Evolutionary conservation across 2,797 vertebrate species (phyloP), one percentile per base, ranked within the genome.

Genomic region (Sarcophilus harrisii): DNA sequence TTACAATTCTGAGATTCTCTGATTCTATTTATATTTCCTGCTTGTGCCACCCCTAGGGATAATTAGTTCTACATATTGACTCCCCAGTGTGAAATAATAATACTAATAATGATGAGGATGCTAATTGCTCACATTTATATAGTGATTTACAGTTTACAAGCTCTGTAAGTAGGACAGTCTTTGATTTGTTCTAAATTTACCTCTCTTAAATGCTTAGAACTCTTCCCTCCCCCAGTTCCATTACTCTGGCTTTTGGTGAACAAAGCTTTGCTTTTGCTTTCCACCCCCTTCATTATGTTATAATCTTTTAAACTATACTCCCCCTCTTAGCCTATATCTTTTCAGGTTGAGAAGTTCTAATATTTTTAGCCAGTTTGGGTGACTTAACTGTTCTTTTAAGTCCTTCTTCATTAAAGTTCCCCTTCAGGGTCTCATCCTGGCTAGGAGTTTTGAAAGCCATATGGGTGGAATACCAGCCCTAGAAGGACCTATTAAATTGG

Each of bases 161-260:
- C 73, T 87, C 38, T 87, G 21, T 87, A 87, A 87, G 73, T 87
- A 45, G 73, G 73, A 87, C 73, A 87, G 73, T 87, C 73, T 87
- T 87, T 45, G 73, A 87, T 87, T 87, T 87, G 73, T 87, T 87
- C 73, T 87, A 87, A 87, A 87, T 87, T 45, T 27, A 87, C 73
- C 38, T 27, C 73, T 30, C 38, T 87, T 45, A 87, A 81, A 87
- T 45, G 38, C 73, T 87, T 45, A 27, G 38, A 38, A 45, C 0
- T 10, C 9, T 24, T 87, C 38, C 21, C 9, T 45, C 21, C 9
- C 38, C 38, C 9, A 49, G 38, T 27, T 87, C 8, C 8, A 45
- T 27, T 45, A 45, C 27, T 87, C 73, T 45, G 3, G 73, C 38
- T 21, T 81, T 81, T 81, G 73, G 73, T 24, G 38, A 81, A 38